Evolutionary conservation across 2,888 invertebrate species (phyloP), one percentile per base, ranked within the genome.

Genomic region (Drosophila pegasa): DNA sequence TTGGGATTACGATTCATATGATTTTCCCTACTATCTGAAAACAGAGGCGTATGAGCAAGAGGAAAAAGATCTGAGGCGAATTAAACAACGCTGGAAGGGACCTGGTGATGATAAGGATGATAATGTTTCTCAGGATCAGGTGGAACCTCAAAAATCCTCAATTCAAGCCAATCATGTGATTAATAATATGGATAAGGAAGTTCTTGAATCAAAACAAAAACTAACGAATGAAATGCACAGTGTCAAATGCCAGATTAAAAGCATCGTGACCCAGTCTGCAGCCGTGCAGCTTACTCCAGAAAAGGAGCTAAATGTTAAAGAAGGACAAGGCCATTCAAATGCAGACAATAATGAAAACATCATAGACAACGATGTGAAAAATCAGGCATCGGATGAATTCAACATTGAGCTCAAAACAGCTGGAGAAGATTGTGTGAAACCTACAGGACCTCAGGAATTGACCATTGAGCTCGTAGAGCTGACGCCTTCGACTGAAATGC

Each of bases 1-100:
- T 37, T 91, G 91, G 91, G 77, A 91, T 27, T 91, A 88, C 48
- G 68, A 78, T 2, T 63, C 87, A 14, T 87, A 86, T 20, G 71
- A 87, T 33, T 80, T 87, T 27, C 67, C 70, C 1, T 79, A 71
- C 52, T 81, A 68, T 27, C 38, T 71, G 0, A 63, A 73, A 61
- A 38, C 52, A 0, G 68, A 67, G 6, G 47, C 45, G 0, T 18
- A 20, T 1, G 75, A 69, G 16, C 57, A 65, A 31, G 43, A 52
- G 1, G 64, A 72, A 1, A 16, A 9, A 10, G 59, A 70, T 12
- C 35, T 78, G 4, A 60, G 64, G 47, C 61, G 59, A n/a, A 75
- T 77, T 8, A 75, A 56, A 33, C 67, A 55, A 31, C 75, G 65
- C 40, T 74, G 66, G 63, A 64, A 64, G 18, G 3, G 6, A 3